Percentiles rank a stretch among this genome's conserved stretches.
Evolutionary conservation across 2,797 vertebrate genomes (phyloP).

Genomic region (Gephyroberyx darwinii): DNA sequence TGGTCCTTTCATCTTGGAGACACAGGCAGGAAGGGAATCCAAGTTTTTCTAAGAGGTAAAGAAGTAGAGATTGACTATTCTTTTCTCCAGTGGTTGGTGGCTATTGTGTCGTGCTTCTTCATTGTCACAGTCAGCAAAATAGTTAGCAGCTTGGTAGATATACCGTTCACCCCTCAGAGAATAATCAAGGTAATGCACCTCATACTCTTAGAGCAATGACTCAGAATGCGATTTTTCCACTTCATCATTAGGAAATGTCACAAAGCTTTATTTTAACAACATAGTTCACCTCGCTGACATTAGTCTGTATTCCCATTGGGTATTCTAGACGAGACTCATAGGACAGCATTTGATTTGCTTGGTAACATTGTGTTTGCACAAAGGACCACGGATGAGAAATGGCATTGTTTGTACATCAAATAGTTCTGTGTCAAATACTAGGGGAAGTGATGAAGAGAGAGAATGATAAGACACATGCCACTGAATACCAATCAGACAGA

Average conservation of each 20-base stretch:
- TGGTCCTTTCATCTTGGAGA: conserved; percentile 20
- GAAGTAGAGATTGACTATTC: conserved; percentile 5
- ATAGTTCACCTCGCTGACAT: conserved; percentile 12
- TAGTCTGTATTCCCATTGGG: conserved; percentile 7
- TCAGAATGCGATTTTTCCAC: conserved; percentile 12
- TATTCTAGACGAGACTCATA: conserved; percentile 1
- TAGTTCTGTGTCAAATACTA: conserved; percentile 34
- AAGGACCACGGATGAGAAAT: conserved; percentile 10
- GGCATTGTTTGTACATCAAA: conserved; percentile 29
- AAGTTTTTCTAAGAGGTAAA: conserved; percentile 18
- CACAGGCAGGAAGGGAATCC: conserved; percentile 31
- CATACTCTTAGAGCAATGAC: conserved; percentile 17
- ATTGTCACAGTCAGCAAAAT: background rate
- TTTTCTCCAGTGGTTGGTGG: background rate
- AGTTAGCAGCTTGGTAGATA: background rate
- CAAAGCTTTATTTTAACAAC: conserved; percentile 13
- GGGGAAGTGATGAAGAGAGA: conserved; percentile 37
- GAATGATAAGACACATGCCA: conserved; percentile 17
- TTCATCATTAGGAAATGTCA: conserved; percentile 10
- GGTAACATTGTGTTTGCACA: conserved; percentile 29
- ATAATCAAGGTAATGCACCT: background rate
- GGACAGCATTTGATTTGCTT: conserved; percentile 21
- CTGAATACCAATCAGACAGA: conserved; percentile 43
- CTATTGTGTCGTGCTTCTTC: background rate
- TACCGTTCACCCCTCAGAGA: conserved; percentile 9